Base-by-base conservation (phyloP, 2,888 invertebrate genomes). In the Sesia bembeciformis region DNA sequence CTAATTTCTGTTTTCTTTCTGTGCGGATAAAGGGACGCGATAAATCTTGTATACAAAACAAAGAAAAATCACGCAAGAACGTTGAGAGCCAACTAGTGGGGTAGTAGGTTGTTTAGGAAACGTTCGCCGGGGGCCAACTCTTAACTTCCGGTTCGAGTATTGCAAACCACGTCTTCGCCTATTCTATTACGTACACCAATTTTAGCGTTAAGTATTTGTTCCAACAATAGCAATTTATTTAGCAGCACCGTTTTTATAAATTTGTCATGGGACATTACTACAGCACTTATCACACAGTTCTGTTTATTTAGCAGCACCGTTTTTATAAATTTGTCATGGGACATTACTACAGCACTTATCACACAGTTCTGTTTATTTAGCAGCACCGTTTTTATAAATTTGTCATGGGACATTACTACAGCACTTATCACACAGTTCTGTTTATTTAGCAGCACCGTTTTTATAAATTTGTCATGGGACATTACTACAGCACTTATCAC, bases 61-160 rank as follows among this genome's bases (percentile, higher is more conserved):
- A 73, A 71, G 69, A 68, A 63, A 64, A 68, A 68, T 70, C 67
- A 64, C 66, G 60, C 60, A 63, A 64, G 60, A 60, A 50, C 60
- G 61, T 62, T 60, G 53, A 41, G 54, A 52, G 58, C 56, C 58
- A 57, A 58, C 56, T 58, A 66, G 63, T 69, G 63, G 68, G 68
- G 65, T 72, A 66, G 66, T 59, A 66, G 68, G 67, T 74, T 61
- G 66, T 67, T 76, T 70, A 68, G 65, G 58, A 65, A 63, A 65
- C 59, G 62, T 64, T 65, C 61, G 68, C 65, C 55, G 57, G 56
- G 60, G 58, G 62, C 65, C 64, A 66, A 65, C 70, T 65, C 65
- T 71, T 66, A 63, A 68, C 67, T 73, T 73, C 68, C 63, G 59
- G 56, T 58, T 58, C 50, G 41, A 49, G 56, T 53, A 52, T 5